phyloP scores from a whole-genome alignment of 1,140 invertebrate species.

The Drosophila seguyi region DNA sequence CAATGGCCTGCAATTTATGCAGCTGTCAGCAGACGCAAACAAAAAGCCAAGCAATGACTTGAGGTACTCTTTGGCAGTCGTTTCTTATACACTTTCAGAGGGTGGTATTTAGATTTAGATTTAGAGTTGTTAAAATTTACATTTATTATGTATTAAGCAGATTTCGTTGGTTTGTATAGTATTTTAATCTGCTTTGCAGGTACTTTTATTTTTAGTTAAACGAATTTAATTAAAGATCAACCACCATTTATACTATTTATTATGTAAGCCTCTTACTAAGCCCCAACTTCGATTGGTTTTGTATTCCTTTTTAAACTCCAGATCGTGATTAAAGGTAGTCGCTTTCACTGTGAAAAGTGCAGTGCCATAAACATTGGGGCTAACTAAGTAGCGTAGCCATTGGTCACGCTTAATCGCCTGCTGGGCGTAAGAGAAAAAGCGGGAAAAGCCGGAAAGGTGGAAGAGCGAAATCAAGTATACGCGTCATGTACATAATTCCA shows the following conservation, averaged over 20 bases:
- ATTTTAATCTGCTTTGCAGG: fast-evolving
- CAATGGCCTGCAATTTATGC: constrained; percentile 62
- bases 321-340: constrained; percentile 65
- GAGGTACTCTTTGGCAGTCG: not conserved
- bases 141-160: not conserved
- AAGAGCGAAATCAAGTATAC: constrained; percentile 66
- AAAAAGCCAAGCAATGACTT: constrained; percentile 23
- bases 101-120: too few relatives aligned
- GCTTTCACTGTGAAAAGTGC: constrained; percentile 44
- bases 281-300: not conserved
- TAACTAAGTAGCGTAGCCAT: constrained; percentile 64
- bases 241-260: not conserved
- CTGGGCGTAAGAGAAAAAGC: constrained; percentile 25
- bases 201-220: not conserved
- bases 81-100: not conserved
- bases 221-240: not conserved
- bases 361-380: constrained; percentile 55
- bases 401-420: constrained; percentile 79
- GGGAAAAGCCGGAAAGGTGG: not conserved
- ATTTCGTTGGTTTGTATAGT: not conserved
- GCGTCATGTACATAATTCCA: constrained; percentile 70
- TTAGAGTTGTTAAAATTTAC: not conserved
- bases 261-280: not conserved
- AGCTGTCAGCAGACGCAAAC: constrained; percentile 51
- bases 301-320: constrained; percentile 5